Evolutionary conservation across 2,113 vertebrate species (phyloP).

Genomic region (Hemibagrus wyckioides): DNA sequence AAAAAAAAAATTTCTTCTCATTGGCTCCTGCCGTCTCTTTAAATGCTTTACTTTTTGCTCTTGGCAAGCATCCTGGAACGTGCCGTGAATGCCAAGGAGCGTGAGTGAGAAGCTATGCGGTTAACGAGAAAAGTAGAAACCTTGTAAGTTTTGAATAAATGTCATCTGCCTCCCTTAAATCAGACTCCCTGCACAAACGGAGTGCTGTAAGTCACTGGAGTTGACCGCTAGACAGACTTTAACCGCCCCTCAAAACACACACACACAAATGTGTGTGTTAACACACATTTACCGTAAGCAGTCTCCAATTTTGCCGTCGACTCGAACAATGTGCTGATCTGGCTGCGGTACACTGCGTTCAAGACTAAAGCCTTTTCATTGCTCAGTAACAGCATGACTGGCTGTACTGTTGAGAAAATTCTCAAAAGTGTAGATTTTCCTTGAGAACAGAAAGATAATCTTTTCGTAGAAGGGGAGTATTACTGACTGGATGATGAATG

Average conservation of each 20-base stretch:
- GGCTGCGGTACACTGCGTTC: slow-evolving; percentile 37
- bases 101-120: slow-evolving; percentile 21
- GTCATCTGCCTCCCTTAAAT: slow-evolving; percentile 50
- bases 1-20: too few species aligned
- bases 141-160: slow-evolving; percentile 53
- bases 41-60: slow-evolving; percentile 52
- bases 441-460: neutral
- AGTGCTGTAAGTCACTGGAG: slow-evolving; percentile 32
- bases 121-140: slow-evolving; percentile 33
- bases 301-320: slow-evolving; percentile 47
- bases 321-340: slow-evolving; percentile 43
- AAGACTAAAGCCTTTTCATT: slow-evolving; percentile 44
- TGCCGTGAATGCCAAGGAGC: slow-evolving; percentile 41
- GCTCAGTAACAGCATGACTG: slow-evolving; percentile 40
- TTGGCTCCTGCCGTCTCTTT: slow-evolving; percentile 13
- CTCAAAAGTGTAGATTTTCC: neutral
- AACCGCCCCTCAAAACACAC: neutral
- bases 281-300: slow-evolving; percentile 59
- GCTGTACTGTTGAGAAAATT: slow-evolving; percentile 22
- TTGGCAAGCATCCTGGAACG: slow-evolving; percentile 50
- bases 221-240: slow-evolving; percentile 32
- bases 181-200: slow-evolving; percentile 41
- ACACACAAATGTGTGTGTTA: slow-evolving; percentile 19
- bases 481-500: neutral
- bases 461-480: neutral